Conservation (phyloP, 2,113 vertebrate genomes). For the Corythoichthys haematopterus region DNA sequence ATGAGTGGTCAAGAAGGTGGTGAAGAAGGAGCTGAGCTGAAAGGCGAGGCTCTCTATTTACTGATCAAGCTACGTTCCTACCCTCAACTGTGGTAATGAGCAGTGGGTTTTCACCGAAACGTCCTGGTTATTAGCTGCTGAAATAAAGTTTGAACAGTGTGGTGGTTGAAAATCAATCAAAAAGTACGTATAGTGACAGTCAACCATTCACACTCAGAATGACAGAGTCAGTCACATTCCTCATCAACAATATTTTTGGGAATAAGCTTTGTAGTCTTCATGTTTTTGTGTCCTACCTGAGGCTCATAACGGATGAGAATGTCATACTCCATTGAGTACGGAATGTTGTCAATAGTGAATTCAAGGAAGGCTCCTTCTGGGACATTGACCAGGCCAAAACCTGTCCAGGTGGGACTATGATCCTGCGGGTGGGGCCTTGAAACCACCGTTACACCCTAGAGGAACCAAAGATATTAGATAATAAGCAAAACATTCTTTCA, state of each 20-base stretch:
- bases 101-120: too few relatives aligned
- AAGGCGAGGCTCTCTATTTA: too few relatives aligned
- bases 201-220: too few relatives aligned
- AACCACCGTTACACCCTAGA: slow-evolving; percentile 80
- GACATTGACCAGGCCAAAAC: slow-evolving; percentile 86
- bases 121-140: too few relatives aligned
- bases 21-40: too few relatives aligned
- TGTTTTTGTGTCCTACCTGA: slow-evolving; percentile 71
- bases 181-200: too few relatives aligned
- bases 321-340: slow-evolving; percentile 94
- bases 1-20: too few relatives aligned
- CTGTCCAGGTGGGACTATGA: slow-evolving; percentile 90
- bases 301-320: slow-evolving; percentile 92
- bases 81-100: too few relatives aligned
- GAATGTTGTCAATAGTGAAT: slow-evolving; percentile 88
- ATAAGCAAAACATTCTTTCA: background rate
- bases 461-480: background rate
- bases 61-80: too few relatives aligned
- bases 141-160: too few relatives aligned
- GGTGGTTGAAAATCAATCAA: too few relatives aligned
- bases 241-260: background rate
- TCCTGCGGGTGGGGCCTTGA: slow-evolving; percentile 81
- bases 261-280: background rate
- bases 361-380: slow-evolving; percentile 89
- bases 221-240: background rate